A percentile compares a stretch with the other conserved stretches of the same genome.
phyloP scores from a whole-genome alignment of 2,113 vertebrate genomes.

The Microcebus jonahi region DNA sequence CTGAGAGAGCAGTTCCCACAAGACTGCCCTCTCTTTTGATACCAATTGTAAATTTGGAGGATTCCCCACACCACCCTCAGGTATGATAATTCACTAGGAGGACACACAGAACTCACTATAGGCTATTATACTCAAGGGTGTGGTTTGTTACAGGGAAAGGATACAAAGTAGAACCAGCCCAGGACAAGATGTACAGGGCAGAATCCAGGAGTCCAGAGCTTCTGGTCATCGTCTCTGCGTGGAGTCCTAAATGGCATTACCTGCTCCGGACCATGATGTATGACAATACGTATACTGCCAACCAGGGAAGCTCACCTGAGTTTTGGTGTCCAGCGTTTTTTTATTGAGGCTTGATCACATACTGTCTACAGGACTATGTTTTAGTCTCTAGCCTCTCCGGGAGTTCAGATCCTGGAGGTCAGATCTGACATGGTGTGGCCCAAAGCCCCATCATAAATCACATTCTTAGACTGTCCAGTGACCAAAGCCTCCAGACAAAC shows the following conservation, averaged over 20 bases:
- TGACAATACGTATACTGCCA: neutral
- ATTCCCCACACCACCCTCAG: neutral
- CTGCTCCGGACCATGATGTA: neutral
- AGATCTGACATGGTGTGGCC: neutral
- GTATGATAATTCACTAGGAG: neutral
- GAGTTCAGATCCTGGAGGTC: neutral
- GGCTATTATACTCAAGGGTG: neutral
- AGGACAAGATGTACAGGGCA: neutral
- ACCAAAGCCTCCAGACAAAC: neutral
- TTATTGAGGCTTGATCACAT: neutral
- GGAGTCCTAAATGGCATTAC: neutral
- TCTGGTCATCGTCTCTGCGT: neutral
- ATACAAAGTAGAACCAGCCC: neutral
- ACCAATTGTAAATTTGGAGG: neutral
- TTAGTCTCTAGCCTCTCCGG: neutral
- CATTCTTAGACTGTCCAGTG: neutral
- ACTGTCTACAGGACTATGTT: neutral
- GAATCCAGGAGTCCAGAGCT: neutral
- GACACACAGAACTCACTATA: neutral
- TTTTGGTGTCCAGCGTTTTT: neutral
- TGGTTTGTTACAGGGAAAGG: neutral
- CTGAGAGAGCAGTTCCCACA: neutral
- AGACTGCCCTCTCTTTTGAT: neutral
- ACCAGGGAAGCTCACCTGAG: neutral
- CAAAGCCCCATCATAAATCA: neutral